Evolutionary conservation across 2,797 vertebrate species (phyloP).

Genomic region (Leucoraja ocellata): DNA sequence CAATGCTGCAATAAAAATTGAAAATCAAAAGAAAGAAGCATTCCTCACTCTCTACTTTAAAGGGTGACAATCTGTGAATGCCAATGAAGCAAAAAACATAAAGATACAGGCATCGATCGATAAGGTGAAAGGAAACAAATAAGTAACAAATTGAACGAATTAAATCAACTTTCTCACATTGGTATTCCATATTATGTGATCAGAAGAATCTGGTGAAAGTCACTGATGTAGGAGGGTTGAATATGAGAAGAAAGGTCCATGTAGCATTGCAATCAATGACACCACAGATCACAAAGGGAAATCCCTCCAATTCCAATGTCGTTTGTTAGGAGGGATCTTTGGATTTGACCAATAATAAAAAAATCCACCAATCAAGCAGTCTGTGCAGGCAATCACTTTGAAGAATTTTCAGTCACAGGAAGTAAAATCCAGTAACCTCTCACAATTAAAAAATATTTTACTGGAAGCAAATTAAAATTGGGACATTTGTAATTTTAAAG

Average conservation of each 20-base stretch:
- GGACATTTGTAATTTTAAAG: too few species aligned
- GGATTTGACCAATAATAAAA: not conserved
- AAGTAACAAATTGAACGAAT: not conserved
- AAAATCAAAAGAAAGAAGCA: not conserved
- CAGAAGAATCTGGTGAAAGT: not conserved
- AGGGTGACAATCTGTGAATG: not conserved
- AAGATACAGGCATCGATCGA: not conserved
- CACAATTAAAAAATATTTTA: too few species aligned
- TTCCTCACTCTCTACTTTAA: not conserved
- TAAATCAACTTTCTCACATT: not conserved
- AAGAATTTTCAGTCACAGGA: too few species aligned
- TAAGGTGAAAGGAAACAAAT: not conserved
- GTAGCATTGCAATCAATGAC: not conserved
- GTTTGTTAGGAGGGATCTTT: not conserved
- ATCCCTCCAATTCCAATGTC: not conserved
- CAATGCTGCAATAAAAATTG: not conserved
- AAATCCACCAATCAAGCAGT: too few species aligned
- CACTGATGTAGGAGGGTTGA: not conserved
- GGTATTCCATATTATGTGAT: not conserved
- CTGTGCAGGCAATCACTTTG: too few species aligned
- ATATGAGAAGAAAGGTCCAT: not conserved
- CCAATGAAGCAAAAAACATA: not conserved
- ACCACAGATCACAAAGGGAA: not conserved
- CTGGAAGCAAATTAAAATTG: too few species aligned
- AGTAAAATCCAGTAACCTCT: too few species aligned